A percentile compares a stretch with the other conserved stretches of the same genome.
These are phyloP conservation scores for Berghia stephanieae DNA, from an alignment of 1,140 invertebrate species.

Conservation along the genomic window DNA sequence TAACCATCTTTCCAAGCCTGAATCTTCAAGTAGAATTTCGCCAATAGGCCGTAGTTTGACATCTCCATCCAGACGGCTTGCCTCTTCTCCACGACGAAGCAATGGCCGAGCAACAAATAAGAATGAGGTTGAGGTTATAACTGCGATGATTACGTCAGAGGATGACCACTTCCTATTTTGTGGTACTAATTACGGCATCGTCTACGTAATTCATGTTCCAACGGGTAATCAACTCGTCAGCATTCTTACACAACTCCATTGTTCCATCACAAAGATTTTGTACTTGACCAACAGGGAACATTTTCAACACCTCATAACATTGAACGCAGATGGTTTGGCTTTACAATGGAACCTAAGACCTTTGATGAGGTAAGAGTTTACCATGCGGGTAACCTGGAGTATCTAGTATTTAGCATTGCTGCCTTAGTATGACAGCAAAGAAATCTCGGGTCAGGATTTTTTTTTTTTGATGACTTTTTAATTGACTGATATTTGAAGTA, in stretches of 20 bases:
- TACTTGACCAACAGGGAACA: slow-evolving; percentile 36
- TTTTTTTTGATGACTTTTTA: too few species aligned
- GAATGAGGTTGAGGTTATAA: slow-evolving; percentile 6
- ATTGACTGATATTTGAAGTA: too few species aligned
- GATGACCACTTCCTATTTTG: slow-evolving; percentile 41
- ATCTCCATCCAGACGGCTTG: background rate
- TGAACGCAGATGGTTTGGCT: slow-evolving; percentile 21
- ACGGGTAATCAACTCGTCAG: slow-evolving; percentile 32
- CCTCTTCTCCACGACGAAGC: background rate
- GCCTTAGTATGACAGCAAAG: too few species aligned
- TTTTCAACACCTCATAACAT: slow-evolving; percentile 39
- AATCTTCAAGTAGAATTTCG: background rate
- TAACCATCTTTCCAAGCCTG: background rate
- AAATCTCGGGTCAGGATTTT: too few species aligned
- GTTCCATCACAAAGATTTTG: slow-evolving; percentile 11
- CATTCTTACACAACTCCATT: slow-evolving; percentile 20
- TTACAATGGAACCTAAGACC: slow-evolving; percentile 40
- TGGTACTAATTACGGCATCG: slow-evolving; percentile 29
- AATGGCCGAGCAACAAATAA: background rate
- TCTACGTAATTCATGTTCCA: slow-evolving; percentile 38
- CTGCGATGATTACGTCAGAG: slow-evolving; percentile 34
- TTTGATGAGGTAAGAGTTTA: slow-evolving; percentile 26
- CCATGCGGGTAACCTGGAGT: background rate
- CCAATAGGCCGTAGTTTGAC: background rate
- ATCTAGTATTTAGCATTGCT: background rate